phyloP scores from a whole-genome alignment of 2,888 invertebrate species.

The Leucozona laternaria region DNA sequence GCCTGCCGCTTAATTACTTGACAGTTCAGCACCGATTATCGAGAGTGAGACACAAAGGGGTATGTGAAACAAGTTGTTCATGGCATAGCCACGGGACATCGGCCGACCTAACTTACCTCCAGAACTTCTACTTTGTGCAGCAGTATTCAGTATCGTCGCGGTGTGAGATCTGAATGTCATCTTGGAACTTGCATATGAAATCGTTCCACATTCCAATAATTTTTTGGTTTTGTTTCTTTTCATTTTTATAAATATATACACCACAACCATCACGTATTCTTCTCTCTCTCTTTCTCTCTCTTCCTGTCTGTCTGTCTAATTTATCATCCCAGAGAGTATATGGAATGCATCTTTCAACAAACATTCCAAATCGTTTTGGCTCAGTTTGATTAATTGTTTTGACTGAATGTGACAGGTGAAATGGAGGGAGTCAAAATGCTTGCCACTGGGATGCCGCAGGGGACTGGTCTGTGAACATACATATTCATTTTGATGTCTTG shows the following conservation, averaged over 20 bases:
- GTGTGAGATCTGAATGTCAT: slow-evolving; percentile 69
- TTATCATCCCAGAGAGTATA: slow-evolving; percentile 45
- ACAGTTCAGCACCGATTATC: slow-evolving; percentile 37
- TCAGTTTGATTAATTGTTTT: slow-evolving; percentile 66
- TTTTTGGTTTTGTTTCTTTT: slow-evolving; percentile 11
- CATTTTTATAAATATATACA: background rate
- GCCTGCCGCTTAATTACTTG: slow-evolving; percentile 70
- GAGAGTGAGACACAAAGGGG: background rate
- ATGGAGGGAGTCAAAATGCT: slow-evolving; percentile 30
- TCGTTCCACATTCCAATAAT: slow-evolving; percentile 66
- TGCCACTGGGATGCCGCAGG: slow-evolving; percentile 55
- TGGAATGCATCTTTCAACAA: slow-evolving; percentile 72
- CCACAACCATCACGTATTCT: background rate
- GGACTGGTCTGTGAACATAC: slow-evolving; percentile 28
- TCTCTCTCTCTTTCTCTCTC: background rate
- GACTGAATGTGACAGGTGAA: slow-evolving; percentile 36
- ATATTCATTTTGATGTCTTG: slow-evolving; percentile 18
- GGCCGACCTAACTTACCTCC: slow-evolving; percentile 50
- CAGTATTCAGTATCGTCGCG: background rate
- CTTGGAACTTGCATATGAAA: slow-evolving; percentile 21
- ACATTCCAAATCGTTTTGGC: slow-evolving; percentile 65
- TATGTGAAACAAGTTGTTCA: slow-evolving; percentile 48
- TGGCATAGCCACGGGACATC: slow-evolving; percentile 47
- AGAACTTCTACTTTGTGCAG: slow-evolving; percentile 23
- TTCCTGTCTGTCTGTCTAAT: slow-evolving; percentile 38